Base-by-base conservation (phyloP, 2,797 vertebrate species). In the Urophycis tenuis region DNA sequence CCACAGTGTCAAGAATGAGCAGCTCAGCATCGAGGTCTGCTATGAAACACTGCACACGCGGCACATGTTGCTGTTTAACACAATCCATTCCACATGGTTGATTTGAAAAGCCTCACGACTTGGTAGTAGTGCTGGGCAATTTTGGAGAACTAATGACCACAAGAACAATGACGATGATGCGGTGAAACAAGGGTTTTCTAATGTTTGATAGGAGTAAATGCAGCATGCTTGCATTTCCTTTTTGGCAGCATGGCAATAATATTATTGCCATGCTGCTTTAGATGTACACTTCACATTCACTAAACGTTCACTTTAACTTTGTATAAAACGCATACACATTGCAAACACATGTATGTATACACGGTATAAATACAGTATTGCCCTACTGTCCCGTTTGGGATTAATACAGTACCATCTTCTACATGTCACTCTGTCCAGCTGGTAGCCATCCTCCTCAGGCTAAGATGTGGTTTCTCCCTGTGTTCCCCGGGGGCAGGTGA, bases 21-120 rank as follows among this genome's bases (percentile, higher is more conserved):
- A 93, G 32, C 94, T 99, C 14, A 85, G 79, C 0, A 10, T 98
- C 73, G 92, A 98, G 96, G 97, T 99, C 60, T 67, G 53, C 53
- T 60, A 5, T 25, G 49, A n/a, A 7, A n/a, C 49, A 6, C 22
- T 22, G 19, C 9, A 17, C 41, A 15, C 41, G 2, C 41, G 36
- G 14, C 41, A 45, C 17, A 19, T 11, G 41, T 17, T 45, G 14
- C 45, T 22, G 25, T 25, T 60, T 25, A n/a, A 60, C 53, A 60
- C 25, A 67, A n/a, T 8, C 53, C 25, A 7, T 25, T 25, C 53
- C 25, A 67, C 25, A 12, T 29, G 10, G n/a, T 25, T 60, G 25
- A 25, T n/a, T 60, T n/a, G 53, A n/a, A n/a, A 60, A 67, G 60
- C n/a, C 8, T 6, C 60, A 64, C 10, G 8, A n/a, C 22, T 64